These are phyloP conservation scores for Hydrozoanthus gracilis DNA, from an alignment of 92 coral and sea anemone species.

Conservation along the genomic window DNA sequence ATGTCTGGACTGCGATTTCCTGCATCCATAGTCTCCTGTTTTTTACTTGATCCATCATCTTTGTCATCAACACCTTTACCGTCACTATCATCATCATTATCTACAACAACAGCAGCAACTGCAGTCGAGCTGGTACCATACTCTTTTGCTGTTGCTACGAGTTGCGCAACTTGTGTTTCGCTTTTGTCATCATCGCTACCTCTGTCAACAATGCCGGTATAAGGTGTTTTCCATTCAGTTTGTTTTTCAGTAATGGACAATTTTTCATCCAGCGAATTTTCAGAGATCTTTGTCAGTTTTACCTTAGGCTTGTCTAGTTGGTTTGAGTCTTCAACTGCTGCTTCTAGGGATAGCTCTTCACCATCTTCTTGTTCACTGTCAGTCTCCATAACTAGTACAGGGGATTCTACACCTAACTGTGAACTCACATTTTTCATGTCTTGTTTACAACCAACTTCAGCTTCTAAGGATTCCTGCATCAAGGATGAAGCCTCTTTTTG, in stretches of 20 bases:
- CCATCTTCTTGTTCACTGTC: not conserved
- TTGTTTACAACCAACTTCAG: not conserved
- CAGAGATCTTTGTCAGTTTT: not conserved
- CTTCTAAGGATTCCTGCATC: not conserved
- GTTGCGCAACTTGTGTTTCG: not conserved
- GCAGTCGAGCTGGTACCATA: not conserved
- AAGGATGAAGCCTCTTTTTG: not conserved
- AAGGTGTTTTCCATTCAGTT: not conserved
- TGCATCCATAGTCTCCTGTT: not conserved
- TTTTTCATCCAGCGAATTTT: not conserved
- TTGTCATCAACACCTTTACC: not conserved
- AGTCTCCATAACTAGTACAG: not conserved
- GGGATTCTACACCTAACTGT: not conserved
- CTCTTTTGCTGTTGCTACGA: not conserved
- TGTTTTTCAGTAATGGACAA: not conserved
- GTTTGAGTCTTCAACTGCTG: not conserved
- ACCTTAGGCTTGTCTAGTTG: not conserved
- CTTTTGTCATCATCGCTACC: not conserved
- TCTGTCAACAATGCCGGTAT: not conserved
- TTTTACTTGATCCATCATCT: not conserved
- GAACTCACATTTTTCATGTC: not conserved
- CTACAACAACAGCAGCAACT: not conserved
- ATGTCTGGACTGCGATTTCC: slow-evolving; percentile 10
- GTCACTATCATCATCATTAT: not conserved
- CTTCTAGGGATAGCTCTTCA: not conserved